Conservation (phyloP, 2,797 vertebrate species). For the Onychomys torridus region DNA sequence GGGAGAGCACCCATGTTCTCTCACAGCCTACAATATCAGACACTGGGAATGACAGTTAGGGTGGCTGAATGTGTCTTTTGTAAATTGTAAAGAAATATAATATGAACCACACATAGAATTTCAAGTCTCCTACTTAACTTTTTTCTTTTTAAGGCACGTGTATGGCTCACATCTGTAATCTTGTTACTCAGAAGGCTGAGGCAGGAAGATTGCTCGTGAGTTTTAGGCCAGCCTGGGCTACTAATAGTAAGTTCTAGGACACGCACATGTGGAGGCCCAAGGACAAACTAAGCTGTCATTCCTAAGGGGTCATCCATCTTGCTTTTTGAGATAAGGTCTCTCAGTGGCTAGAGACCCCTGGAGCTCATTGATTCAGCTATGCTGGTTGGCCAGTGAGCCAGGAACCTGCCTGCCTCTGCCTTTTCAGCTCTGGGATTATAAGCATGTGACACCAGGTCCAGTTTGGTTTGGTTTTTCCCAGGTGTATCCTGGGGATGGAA, state of each 20-base stretch:
- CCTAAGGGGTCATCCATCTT: not conserved
- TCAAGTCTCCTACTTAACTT: conserved; percentile 38
- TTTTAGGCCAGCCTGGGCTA: not conserved
- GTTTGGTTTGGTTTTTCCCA: not conserved
- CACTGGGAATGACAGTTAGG: not conserved
- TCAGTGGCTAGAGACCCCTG: not conserved
- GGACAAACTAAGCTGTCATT: not conserved
- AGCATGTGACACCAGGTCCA: not conserved
- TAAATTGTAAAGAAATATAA: not conserved
- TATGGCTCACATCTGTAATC: not conserved
- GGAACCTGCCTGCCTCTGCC: not conserved
- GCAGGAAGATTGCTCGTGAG: not conserved
- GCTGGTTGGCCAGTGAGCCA: not conserved
- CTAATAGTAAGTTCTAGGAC: not conserved
- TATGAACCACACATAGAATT: not conserved
- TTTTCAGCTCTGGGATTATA: not conserved
- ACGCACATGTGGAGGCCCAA: not conserved
- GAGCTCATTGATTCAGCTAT: not conserved
- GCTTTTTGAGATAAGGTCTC: not conserved
- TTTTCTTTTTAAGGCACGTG: not conserved
- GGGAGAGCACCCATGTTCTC: not conserved
- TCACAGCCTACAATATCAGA: not conserved
- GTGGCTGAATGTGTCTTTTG: not conserved
- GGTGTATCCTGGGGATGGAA: not conserved
- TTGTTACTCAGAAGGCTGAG: not conserved